Percentiles rank a stretch among this genome's conserved stretches.
Conservation (phyloP, 2,113 vertebrate genomes). For the Microtus richardsoni region DNA sequence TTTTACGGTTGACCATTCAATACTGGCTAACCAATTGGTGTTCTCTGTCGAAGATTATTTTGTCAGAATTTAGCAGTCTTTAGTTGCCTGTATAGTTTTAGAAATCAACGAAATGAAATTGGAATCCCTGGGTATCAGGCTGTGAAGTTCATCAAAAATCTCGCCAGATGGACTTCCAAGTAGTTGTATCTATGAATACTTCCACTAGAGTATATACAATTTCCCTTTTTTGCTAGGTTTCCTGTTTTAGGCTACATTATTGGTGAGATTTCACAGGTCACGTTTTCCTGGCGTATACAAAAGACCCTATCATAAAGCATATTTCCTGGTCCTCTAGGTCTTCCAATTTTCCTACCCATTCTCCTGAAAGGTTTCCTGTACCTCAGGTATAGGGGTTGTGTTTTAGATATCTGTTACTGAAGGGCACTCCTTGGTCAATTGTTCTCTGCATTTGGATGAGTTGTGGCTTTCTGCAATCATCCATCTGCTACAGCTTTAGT, state of each 20-base stretch:
- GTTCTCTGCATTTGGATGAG: neutral
- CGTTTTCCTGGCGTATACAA: neutral
- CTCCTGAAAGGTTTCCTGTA: neutral
- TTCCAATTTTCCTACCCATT: neutral
- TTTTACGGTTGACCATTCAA: neutral
- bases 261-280: neutral
- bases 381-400: neutral
- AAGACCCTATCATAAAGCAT: neutral
- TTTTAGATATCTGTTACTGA: neutral
- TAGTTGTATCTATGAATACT: neutral
- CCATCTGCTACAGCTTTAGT: neutral
- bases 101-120: neutral
- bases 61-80: neutral
- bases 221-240: neutral
- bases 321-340: neutral
- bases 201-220: neutral
- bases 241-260: neutral
- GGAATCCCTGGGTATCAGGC: neutral
- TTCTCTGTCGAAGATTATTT: neutral
- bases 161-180: neutral
- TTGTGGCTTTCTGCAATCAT: neutral
- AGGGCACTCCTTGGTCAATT: neutral
- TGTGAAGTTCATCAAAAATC: neutral
- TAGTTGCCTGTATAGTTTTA: neutral
- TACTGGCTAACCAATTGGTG: neutral